Base-by-base conservation (phyloP, 2,888 invertebrate genomes). In the Calliopum simillimum region DNA sequence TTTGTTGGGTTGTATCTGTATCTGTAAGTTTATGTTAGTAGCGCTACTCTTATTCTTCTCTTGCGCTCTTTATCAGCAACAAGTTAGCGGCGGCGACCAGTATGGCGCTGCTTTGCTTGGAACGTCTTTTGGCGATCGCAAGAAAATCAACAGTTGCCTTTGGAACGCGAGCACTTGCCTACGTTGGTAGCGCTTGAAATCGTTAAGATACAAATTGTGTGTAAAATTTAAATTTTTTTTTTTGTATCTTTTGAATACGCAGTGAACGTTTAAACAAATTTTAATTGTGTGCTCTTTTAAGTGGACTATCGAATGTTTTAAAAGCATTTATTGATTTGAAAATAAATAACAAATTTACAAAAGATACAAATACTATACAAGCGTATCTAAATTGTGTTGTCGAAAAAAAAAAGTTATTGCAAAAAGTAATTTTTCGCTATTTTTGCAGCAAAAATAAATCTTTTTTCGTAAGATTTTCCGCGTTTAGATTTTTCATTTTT, bases 141-240 rank as follows among this genome's bases (percentile, higher is more conserved):
- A 59, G 47, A 49, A 59, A 49, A 47, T 51, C 67, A 58, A 49
- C 67, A 67, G 67, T 67, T 41, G 67, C 67, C 49, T 58, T 59
- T 67, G 67, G 67, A 67, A 59, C 67, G 67, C 67, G 67, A 67
- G 59, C 67, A 49, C 49, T 47, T 49, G 58, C 67, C 41, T 41
- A 67, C 67, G 67, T 67, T 58, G 67, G 58, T 59, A 59, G 67
- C 67, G 59, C 58, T 67, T 47, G 56, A 66, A 46, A 49, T 58
- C 25, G 66, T 13, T 23, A 23, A 61, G 61, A 46, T 61, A 61
- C 61, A 61, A 61, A 46, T 23, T 12, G 23, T 33, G 33, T 33
- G 33, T 33, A n/a, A n/a, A n/a, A n/a, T n/a, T 33, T 8, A 33
- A 61, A 21, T 46, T n/a, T 44, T 44, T 12, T 46, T 46, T 12